These are phyloP conservation scores for Rallus limicola DNA, from an alignment of 2,113 vertebrate species.

Conservation along the genomic window DNA sequence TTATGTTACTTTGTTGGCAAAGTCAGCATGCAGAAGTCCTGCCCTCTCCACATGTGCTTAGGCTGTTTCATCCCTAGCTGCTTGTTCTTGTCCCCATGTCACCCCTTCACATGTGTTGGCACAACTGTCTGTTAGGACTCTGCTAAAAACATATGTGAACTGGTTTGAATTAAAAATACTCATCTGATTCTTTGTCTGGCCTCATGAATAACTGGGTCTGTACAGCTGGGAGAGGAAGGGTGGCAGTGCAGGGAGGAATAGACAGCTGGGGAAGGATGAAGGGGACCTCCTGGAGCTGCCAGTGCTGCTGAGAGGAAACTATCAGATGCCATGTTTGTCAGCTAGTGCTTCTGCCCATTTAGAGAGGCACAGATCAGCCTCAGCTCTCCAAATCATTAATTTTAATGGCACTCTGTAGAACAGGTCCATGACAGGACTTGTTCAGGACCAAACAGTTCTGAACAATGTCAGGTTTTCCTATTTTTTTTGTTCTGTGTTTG, in stretches of 20 bases:
- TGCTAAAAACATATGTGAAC: slow-evolving; percentile 25
- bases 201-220: background rate
- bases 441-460: background rate
- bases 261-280: background rate
- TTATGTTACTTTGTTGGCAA: background rate
- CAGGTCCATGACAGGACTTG: background rate
- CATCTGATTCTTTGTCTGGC: slow-evolving; percentile 32
- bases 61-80: background rate
- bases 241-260: background rate
- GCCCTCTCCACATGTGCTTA: background rate
- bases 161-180: slow-evolving; percentile 50
- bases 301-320: background rate
- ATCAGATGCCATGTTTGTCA: background rate
- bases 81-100: slow-evolving; percentile 3
- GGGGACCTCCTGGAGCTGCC: background rate
- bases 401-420: background rate
- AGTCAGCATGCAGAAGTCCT: background rate
- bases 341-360: background rate
- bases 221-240: background rate
- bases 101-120: slow-evolving; percentile 20
- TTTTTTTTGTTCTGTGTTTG: background rate
- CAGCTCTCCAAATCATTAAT: background rate
- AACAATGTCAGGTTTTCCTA: background rate
- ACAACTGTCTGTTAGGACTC: background rate
- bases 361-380: background rate